phyloP scores from a whole-genome alignment of 1,140 invertebrate genomes.

The Nasonia giraulti region DNA sequence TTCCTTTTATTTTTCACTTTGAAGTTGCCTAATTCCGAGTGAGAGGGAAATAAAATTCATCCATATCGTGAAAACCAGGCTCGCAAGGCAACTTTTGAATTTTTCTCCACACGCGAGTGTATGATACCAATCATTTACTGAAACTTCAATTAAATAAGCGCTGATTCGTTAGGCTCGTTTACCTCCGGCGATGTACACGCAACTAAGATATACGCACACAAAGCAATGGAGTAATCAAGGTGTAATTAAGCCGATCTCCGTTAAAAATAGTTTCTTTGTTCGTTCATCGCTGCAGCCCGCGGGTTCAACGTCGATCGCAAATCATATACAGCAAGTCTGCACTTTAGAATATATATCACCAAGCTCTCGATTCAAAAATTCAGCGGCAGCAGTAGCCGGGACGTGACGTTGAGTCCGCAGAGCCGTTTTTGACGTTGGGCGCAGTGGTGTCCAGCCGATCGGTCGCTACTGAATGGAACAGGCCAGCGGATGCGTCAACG shows the following conservation, averaged over 20 bases:
- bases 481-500: constrained; percentile 73
- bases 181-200: neutral
- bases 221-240: neutral
- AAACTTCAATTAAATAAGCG: neutral
- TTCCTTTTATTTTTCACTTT: constrained; percentile 36
- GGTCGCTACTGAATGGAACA: constrained; percentile 73
- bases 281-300: neutral
- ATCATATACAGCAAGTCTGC: neutral
- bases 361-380: neutral
- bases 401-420: neutral
- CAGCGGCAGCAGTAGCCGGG: neutral
- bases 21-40: neutral
- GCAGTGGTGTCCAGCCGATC: constrained; percentile 15
- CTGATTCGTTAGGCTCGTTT: neutral
- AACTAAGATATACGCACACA: neutral
- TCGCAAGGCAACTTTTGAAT: constrained; percentile 8
- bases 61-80: too few relatives aligned
- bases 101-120: neutral
- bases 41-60: neutral
- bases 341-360: neutral
- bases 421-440: too few relatives aligned
- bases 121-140: neutral
- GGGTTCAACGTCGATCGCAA: neutral
- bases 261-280: constrained; percentile 34
- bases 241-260: constrained; percentile 30